Conservation (phyloP, 2,888 invertebrate species). For the Onthophagus sagittarius region DNA sequence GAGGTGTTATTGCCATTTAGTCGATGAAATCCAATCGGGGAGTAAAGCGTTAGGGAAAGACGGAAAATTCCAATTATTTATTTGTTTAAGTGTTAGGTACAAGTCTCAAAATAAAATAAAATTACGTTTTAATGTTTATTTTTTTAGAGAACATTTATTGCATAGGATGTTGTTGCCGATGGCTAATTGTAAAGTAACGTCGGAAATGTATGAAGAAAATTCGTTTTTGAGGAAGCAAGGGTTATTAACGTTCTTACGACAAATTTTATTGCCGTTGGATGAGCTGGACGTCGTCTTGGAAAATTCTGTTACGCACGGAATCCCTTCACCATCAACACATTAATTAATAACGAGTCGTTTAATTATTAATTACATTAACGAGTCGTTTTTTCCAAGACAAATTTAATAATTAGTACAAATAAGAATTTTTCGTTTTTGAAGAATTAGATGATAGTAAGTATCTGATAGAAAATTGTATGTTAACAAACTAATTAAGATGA, state of each 20-base stretch:
- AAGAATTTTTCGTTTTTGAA: background rate
- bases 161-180: constrained; percentile 90
- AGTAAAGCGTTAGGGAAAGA: constrained; percentile 92
- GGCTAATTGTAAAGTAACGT: constrained; percentile 82
- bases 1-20: constrained; percentile 83
- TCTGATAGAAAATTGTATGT: too few species aligned
- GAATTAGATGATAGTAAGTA: too few species aligned
- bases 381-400: background rate
- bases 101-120: constrained; percentile 25
- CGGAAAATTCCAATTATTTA: constrained; percentile 95
- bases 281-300: constrained; percentile 85
- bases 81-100: constrained; percentile 91
- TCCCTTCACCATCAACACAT: constrained; percentile 44
- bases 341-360: constrained; percentile 5
- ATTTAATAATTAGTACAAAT: background rate
- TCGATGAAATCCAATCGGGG: constrained; percentile 82
- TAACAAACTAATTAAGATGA: too few species aligned
- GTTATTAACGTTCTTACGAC: constrained; percentile 80
- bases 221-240: constrained; percentile 89
- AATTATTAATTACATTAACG: background rate
- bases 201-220: constrained; percentile 94
- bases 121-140: background rate
- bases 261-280: constrained; percentile 85
- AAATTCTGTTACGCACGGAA: constrained; percentile 75
- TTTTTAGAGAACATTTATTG: constrained; percentile 76